Percentiles rank a stretch among this genome's conserved stretches.
phyloP scores from a whole-genome alignment of 1,140 invertebrate species.

The Lanistes nyassanus region DNA sequence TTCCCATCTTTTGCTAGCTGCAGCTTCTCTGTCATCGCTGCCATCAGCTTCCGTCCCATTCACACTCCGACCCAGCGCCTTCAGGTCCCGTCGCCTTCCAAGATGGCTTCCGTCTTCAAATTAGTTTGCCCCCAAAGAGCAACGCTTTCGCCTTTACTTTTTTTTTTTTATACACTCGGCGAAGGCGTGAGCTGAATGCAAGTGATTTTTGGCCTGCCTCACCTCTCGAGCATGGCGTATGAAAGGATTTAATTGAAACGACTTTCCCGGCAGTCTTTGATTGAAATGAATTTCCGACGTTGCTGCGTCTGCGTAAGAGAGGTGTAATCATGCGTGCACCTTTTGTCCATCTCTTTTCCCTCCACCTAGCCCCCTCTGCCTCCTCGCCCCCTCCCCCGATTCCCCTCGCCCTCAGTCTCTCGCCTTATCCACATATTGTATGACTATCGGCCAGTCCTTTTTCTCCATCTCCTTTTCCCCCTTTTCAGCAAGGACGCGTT shows the following conservation, averaged over 20 bases:
- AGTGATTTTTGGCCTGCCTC: constrained; percentile 6
- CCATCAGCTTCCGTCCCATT: no score
- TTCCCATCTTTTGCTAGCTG: no score
- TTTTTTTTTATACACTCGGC: not conserved
- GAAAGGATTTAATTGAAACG: constrained; percentile 1
- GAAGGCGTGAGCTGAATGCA: not conserved
- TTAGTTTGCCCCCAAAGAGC: not conserved
- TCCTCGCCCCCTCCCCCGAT: not conserved
- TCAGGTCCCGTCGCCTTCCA: no score
- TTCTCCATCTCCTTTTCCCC: no score
- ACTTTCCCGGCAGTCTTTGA: constrained; percentile 3
- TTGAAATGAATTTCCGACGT: constrained; percentile 5
- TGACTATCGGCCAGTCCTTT: no score
- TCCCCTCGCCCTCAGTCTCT: not conserved
- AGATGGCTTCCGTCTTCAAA: not conserved
- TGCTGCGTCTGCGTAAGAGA: not conserved
- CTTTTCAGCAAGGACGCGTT: no score
- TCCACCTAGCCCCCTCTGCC: not conserved
- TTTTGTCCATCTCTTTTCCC: not conserved
- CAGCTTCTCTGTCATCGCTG: no score
- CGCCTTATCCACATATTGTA: not conserved
- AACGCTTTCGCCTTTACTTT: not conserved
- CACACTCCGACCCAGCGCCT: no score
- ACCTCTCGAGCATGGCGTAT: not conserved
- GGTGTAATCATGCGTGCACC: constrained; percentile 4